phyloP scores from a whole-genome alignment of 2,888 invertebrate genomes.

The Sisyra nigra region DNA sequence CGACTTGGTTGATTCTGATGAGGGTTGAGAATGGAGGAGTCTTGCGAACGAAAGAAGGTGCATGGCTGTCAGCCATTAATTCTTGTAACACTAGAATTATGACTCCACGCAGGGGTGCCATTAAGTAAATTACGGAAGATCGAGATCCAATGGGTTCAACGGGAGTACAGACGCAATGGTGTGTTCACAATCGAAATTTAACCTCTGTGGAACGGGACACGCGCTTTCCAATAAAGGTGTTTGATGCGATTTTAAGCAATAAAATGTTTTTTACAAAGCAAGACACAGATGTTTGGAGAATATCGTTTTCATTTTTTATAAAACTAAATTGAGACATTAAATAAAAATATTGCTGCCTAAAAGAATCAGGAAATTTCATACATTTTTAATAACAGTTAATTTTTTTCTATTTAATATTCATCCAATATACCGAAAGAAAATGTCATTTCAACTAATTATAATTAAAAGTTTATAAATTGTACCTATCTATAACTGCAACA shows the following conservation, averaged over 20 bases:
- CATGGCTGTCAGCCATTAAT: slow-evolving; percentile 32
- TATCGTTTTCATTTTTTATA: background rate
- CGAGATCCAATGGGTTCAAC: background rate
- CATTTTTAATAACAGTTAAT: no score
- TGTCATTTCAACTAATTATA: no score
- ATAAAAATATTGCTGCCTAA: no score
- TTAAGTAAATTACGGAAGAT: slow-evolving; percentile 30
- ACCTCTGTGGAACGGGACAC: background rate
- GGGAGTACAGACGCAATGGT: background rate
- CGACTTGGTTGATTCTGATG: background rate
- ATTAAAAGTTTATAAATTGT: no score
- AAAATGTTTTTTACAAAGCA: background rate
- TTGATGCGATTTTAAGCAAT: no score
- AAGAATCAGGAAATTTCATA: no score
- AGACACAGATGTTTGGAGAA: background rate
- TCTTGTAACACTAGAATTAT: slow-evolving; percentile 25
- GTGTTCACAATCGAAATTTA: no score
- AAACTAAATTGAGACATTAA: no score
- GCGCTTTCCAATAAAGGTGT: background rate
- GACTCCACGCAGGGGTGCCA: slow-evolving; percentile 21
- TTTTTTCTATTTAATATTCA: no score
- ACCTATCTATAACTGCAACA: no score
- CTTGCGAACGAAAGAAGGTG: slow-evolving; percentile 17
- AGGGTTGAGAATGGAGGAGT: slow-evolving; percentile 2
- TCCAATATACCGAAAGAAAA: no score